Conservation (phyloP, 1,140 invertebrate species). For the Apis dorsata region DNA sequence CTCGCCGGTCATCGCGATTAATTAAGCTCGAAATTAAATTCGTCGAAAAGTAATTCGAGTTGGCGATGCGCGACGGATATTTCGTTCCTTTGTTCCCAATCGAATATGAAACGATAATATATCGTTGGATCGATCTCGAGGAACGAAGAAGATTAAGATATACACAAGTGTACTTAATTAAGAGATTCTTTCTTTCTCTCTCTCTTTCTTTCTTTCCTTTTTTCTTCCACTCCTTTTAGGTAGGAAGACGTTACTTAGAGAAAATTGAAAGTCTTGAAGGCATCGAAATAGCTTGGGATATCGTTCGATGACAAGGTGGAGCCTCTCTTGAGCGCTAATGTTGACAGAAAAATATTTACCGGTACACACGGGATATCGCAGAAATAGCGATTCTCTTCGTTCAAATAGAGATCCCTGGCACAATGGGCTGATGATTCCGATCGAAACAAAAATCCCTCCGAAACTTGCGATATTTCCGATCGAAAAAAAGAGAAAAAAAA, state of each 20-base stretch:
- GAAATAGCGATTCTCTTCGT: slow-evolving; percentile 14
- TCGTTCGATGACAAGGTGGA: slow-evolving; percentile 8
- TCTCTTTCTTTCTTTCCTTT: not conserved
- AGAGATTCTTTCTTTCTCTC: no score
- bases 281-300: not conserved
- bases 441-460: not conserved
- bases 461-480: not conserved
- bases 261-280: not conserved
- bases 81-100: not conserved
- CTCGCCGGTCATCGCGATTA: slow-evolving; percentile 21
- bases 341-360: slow-evolving; percentile 28
- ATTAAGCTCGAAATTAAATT: slow-evolving; percentile 39
- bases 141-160: not conserved
- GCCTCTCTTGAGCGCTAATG: slow-evolving; percentile 9
- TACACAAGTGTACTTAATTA: not conserved
- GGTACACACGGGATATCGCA: slow-evolving; percentile 17
- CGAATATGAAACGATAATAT: no score
- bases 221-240: not conserved
- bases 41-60: slow-evolving; percentile 31
- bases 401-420: slow-evolving; percentile 4
- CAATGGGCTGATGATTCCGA: not conserved
- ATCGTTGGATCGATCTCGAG: not conserved
- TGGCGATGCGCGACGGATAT: not conserved
- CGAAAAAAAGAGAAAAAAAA: no score
- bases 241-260: not conserved